These are phyloP conservation scores for Spinibarbus caldwelli DNA, from an alignment of 2,797 vertebrate genomes.

Conservation along the genomic window DNA sequence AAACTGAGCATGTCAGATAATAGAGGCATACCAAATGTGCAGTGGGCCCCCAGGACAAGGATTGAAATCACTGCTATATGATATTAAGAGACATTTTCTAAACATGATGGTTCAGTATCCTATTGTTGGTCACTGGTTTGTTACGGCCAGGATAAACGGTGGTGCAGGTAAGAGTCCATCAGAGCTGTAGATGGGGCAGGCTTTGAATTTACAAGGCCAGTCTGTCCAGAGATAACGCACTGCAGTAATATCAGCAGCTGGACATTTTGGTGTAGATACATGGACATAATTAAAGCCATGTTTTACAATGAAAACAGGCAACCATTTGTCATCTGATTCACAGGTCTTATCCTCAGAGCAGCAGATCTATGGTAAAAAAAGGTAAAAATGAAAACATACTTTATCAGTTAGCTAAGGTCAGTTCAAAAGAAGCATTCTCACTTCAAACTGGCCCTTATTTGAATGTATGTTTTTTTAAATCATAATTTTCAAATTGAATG, in stretches of 20 bases:
- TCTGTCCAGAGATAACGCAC: constrained; percentile 89
- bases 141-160: constrained; percentile 70
- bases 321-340: constrained; percentile 71
- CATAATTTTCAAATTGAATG: not conserved
- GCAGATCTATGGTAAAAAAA: constrained; percentile 72
- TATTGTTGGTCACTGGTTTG: not conserved
- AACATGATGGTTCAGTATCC: not conserved
- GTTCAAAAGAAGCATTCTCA: not conserved
- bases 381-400: constrained; percentile 2
- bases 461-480: not conserved
- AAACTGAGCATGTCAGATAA: not conserved
- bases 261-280: constrained; percentile 69
- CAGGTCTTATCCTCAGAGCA: constrained; percentile 65
- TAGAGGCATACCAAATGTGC: not conserved
- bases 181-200: constrained; percentile 84
- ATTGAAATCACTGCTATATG: not conserved
- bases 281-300: constrained; percentile 61
- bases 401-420: too few species aligned
- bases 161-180: constrained; percentile 79
- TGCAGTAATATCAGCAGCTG: constrained; percentile 54
- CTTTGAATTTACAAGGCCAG: constrained; percentile 88
- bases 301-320: constrained; percentile 65
- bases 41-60: not conserved
- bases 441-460: not conserved
- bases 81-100: not conserved